Percentiles rank a stretch among this genome's conserved stretches.
Conservation (phyloP, 2,888 invertebrate species). For the Torymus auratus region DNA sequence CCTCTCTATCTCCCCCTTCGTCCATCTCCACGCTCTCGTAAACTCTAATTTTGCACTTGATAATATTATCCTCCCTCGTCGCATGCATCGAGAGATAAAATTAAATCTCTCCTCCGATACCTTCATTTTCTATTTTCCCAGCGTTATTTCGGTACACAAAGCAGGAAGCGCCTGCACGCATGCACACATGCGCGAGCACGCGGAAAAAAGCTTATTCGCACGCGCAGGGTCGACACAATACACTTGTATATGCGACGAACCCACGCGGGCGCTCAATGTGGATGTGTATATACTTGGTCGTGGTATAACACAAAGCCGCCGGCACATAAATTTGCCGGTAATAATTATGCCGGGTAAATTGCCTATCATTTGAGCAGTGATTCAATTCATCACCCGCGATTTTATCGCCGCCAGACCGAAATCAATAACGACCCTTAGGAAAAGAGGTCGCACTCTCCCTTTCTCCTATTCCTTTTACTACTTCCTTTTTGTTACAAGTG, state of each 20-base stretch:
- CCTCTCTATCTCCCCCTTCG: too few relatives aligned
- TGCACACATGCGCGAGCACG: background rate
- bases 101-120: background rate
- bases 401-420: conserved; percentile 59
- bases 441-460: conserved; percentile 55
- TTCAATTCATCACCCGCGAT: conserved; percentile 64
- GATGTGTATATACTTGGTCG: conserved; percentile 47
- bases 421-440: conserved; percentile 57
- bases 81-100: conserved; percentile 15
- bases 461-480: conserved; percentile 12
- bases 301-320: conserved; percentile 49
- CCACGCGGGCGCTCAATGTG: background rate
- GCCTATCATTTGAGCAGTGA: conserved; percentile 64
- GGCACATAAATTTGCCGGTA: conserved; percentile 61
- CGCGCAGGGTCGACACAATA: too few relatives aligned
- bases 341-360: conserved; percentile 65
- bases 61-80: background rate
- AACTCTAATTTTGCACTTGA: too few relatives aligned
- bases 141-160: conserved; percentile 16
- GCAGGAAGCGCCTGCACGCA: background rate
- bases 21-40: too few relatives aligned
- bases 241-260: too few relatives aligned
- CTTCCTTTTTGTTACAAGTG: too few relatives aligned
- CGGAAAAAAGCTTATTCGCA: background rate
- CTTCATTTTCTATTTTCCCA: background rate